Conservation (phyloP, 1,140 invertebrate species). For the Drosophila elegans region DNA sequence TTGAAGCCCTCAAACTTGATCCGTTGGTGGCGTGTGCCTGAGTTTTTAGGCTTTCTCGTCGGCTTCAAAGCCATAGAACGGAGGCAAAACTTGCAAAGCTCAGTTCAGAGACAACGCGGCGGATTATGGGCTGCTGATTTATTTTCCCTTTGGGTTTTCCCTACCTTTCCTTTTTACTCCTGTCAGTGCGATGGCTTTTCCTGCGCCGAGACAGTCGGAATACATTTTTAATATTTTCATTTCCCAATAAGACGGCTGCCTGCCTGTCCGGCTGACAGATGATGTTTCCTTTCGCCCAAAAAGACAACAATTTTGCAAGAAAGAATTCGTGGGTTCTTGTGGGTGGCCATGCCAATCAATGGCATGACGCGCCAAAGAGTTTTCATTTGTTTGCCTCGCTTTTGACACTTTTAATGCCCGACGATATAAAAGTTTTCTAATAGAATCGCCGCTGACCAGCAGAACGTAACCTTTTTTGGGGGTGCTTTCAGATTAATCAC, state of each 20-base stretch:
- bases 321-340: background rate
- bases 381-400: conserved; percentile 35
- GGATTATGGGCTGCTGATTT: conserved; percentile 47
- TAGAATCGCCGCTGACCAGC: conserved; percentile 25
- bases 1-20: conserved; percentile 21
- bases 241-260: conserved; percentile 36
- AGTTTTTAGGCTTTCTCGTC: conserved; percentile 7
- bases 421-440: conserved; percentile 40
- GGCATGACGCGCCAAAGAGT: conserved; percentile 39
- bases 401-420: conserved; percentile 29
- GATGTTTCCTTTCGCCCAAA: conserved; percentile 21
- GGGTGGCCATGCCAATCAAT: conserved; percentile 33
- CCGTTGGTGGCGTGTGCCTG: conserved; percentile 40
- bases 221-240: conserved; percentile 55
- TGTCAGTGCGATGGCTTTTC: conserved; percentile 20
- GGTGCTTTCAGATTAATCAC: conserved; percentile 47
- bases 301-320: conserved; percentile 23
- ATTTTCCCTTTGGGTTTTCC: conserved; percentile 38
- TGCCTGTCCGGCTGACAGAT: conserved; percentile 27
- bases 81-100: conserved; percentile 12
- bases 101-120: conserved; percentile 35
- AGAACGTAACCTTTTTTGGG: conserved; percentile 26
- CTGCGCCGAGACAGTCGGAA: conserved; percentile 6
- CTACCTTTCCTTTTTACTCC: background rate
- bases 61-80: conserved; percentile 11